A percentile compares a stretch with the other conserved stretches of the same genome.
phyloP scores from a whole-genome alignment of 2,113 vertebrate species.

The Neopipo cinnamomea region DNA sequence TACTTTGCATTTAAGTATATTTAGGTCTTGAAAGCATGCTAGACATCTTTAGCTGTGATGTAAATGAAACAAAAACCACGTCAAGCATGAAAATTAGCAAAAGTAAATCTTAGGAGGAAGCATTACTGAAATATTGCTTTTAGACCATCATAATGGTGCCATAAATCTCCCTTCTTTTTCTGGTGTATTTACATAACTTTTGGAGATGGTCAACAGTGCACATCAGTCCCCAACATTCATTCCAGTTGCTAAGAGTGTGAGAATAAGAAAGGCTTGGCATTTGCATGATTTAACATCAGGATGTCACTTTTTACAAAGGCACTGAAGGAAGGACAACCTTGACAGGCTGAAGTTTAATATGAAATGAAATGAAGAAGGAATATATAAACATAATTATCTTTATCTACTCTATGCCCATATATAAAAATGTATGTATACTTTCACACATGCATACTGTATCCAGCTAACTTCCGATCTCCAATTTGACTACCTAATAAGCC shows the following conservation, averaged over 20 bases:
- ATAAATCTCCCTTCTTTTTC: slow-evolving; percentile 20
- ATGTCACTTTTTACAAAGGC: not conserved
- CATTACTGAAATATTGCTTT: slow-evolving; percentile 1
- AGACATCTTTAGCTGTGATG: slow-evolving; percentile 23
- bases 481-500: not conserved
- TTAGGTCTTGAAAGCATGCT: slow-evolving; percentile 4
- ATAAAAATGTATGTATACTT: not conserved
- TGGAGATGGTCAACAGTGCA: slow-evolving; percentile 12
- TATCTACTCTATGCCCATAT: not conserved
- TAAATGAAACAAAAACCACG: slow-evolving; percentile 21
- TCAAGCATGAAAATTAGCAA: slow-evolving; percentile 41
- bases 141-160: not conserved
- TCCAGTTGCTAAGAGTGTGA: not conserved
- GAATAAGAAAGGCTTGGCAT: slow-evolving; percentile 10
- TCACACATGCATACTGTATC: not conserved
- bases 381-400: not conserved
- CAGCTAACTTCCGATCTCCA: not conserved
- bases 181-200: not conserved
- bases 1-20: not conserved
- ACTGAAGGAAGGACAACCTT: not conserved
- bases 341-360: not conserved
- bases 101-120: slow-evolving; percentile 26
- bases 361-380: slow-evolving; percentile 22
- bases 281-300: not conserved
- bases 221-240: not conserved